A percentile compares a stretch with the other conserved stretches of the same genome.
These are phyloP conservation scores for Nineta flava DNA, from an alignment of 2,888 invertebrate genomes.

Conservation along the genomic window DNA sequence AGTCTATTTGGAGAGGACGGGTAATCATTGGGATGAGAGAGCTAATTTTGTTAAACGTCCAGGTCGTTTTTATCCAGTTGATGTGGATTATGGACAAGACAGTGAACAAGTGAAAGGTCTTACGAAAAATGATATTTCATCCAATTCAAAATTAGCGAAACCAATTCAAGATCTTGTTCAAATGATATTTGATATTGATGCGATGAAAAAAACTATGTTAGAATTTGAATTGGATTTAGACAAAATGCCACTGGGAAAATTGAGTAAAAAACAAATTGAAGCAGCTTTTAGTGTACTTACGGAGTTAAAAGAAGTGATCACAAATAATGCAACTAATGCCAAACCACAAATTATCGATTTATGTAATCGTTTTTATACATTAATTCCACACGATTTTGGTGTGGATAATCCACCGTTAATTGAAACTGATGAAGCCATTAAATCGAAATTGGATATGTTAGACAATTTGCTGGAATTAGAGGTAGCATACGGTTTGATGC, in stretches of 20 bases:
- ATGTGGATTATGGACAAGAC: conserved; percentile 54
- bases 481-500: conserved; percentile 77
- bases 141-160: conserved; percentile 48
- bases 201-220: conserved; percentile 82
- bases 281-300: conserved; percentile 68
- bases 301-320: conserved; percentile 44
- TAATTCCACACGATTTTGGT: conserved; percentile 93
- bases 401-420: conserved; percentile 65
- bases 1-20: conserved; percentile 52
- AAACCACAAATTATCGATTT: conserved; percentile 55
- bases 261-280: conserved; percentile 80
- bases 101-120: conserved; percentile 31
- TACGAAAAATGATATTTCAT: conserved; percentile 15
- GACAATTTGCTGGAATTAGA: conserved; percentile 90
- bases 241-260: conserved; percentile 96
- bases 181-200: conserved; percentile 77
- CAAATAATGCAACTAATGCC: conserved; percentile 29
- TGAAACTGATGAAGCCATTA: conserved; percentile 58
- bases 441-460: conserved; percentile 66
- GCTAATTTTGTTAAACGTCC: conserved; percentile 52
- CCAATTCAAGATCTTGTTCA: conserved; percentile 71
- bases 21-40: conserved; percentile 59
- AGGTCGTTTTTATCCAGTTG: conserved; percentile 66
- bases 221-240: conserved; percentile 94
- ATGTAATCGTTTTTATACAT: conserved; percentile 86